phyloP scores from a whole-genome alignment of 2,113 vertebrate species.

The Mohoua ochrocephala region DNA sequence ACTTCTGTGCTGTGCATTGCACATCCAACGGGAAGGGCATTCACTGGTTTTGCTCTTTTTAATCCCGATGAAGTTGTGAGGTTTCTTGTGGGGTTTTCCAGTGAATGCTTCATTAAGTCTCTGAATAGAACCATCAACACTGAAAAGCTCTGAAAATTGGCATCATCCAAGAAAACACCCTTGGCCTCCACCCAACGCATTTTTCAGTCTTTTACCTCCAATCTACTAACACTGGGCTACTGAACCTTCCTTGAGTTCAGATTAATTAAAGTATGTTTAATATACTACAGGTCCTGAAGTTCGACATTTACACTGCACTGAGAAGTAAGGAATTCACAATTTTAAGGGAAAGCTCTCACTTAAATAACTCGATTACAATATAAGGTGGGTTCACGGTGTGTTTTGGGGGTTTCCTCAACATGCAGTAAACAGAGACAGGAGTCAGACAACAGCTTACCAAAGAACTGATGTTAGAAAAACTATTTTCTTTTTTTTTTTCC shows the following conservation, averaged over 20 bases:
- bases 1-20: no score
- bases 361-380: accelerated
- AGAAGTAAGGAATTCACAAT: neutral
- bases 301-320: neutral
- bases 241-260: neutral
- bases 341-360: neutral
- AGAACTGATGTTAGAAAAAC: neutral
- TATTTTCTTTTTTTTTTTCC: neutral
- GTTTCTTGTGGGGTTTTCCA: neutral
- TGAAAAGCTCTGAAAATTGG: neutral
- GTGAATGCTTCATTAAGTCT: neutral
- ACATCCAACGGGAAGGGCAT: neutral
- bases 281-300: neutral
- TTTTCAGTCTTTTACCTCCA: neutral
- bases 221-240: neutral
- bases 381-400: neutral
- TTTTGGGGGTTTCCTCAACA: accelerated
- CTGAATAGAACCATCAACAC: neutral
- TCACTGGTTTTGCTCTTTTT: neutral
- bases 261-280: neutral
- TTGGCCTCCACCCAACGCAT: neutral
- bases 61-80: accelerated
- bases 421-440: neutral
- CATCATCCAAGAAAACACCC: neutral
- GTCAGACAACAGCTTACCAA: neutral